Percentiles rank a stretch among this genome's conserved stretches.
phyloP scores from a whole-genome alignment of 2,113 vertebrate genomes.

The Mus pahari region DNA sequence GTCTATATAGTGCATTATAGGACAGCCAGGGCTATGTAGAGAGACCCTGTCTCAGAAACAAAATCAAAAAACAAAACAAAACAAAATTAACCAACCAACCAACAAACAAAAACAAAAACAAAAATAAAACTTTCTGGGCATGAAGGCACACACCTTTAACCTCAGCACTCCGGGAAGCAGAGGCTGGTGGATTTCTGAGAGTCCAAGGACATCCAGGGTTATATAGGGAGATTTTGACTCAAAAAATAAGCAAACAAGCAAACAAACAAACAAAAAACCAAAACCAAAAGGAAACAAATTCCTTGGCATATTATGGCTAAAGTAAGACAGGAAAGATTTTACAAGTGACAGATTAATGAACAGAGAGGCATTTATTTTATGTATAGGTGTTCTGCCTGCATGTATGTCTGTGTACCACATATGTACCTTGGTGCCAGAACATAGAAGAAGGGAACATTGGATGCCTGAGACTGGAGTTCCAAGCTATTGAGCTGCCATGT shows the following conservation, averaged over 20 bases:
- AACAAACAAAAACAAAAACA: not conserved
- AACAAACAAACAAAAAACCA: not conserved
- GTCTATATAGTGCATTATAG: not conserved
- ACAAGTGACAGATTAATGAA: not conserved
- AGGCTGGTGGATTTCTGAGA: not conserved
- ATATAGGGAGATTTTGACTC: not conserved
- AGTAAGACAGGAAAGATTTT: not conserved
- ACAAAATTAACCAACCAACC: no score
- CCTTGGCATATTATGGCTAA: not conserved
- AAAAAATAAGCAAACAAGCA: not conserved
- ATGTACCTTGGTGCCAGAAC: not conserved
- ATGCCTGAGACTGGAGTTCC: not conserved
- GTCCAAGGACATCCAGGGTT: not conserved
- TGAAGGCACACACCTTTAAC: not conserved
- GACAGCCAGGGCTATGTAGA: not conserved
- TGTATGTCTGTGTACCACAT: not conserved
- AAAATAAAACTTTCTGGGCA: not conserved
- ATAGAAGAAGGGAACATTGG: not conserved
- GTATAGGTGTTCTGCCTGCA: not conserved
- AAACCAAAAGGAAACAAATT: not conserved
- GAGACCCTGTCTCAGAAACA: not conserved
- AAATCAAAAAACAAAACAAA: not conserved
- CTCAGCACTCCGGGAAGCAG: not conserved
- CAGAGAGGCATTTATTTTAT: not conserved
- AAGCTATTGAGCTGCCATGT: not conserved